Evolutionary conservation across 2,113 vertebrate species (phyloP).

Genomic region (Platichthys flesus): DNA sequence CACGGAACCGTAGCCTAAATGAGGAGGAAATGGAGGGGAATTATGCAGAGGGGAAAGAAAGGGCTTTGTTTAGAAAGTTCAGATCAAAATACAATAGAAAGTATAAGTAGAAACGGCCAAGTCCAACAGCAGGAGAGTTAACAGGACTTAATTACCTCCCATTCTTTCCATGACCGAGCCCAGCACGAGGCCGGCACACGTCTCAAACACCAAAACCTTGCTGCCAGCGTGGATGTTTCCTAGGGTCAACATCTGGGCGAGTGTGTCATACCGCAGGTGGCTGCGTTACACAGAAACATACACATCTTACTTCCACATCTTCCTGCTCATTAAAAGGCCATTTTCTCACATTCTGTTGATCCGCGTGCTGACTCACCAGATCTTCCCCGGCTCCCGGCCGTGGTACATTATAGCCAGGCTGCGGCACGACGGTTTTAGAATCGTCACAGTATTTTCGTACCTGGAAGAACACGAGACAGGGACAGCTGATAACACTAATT

Average conservation of each 20-base stretch:
- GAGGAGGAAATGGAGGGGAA: slow-evolving; percentile 14
- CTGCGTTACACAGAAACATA: slow-evolving; percentile 70
- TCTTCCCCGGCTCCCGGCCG: slow-evolving; percentile 95
- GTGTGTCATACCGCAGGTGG: slow-evolving; percentile 93
- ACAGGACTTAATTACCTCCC: slow-evolving; percentile 84
- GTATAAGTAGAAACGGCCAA: background rate
- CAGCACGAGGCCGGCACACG: slow-evolving; percentile 92
- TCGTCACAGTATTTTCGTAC: slow-evolving; percentile 90
- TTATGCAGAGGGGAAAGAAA: slow-evolving; percentile 8
- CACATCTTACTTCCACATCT: background rate
- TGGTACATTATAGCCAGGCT: slow-evolving; percentile 98
- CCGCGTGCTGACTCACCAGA: slow-evolving; percentile 85
- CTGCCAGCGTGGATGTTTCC: slow-evolving; percentile 93
- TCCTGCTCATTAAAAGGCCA: background rate
- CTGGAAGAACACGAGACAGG: slow-evolving; percentile 71
- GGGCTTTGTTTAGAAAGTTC: background rate
- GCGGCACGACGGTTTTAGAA: slow-evolving; percentile 92
- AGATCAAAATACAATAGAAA: background rate
- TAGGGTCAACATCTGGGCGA: slow-evolving; percentile 94
- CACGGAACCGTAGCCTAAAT: slow-evolving; percentile 91
- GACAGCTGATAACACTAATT: background rate
- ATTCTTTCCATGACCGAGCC: slow-evolving; percentile 96
- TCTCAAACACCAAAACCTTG: slow-evolving; percentile 95
- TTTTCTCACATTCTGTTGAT: background rate
- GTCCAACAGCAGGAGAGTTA: background rate